Percentiles rank a stretch among this genome's conserved stretches.
Evolutionary conservation across 2,888 invertebrate species (phyloP).

Genomic region (Druceiella hillmani): DNA sequence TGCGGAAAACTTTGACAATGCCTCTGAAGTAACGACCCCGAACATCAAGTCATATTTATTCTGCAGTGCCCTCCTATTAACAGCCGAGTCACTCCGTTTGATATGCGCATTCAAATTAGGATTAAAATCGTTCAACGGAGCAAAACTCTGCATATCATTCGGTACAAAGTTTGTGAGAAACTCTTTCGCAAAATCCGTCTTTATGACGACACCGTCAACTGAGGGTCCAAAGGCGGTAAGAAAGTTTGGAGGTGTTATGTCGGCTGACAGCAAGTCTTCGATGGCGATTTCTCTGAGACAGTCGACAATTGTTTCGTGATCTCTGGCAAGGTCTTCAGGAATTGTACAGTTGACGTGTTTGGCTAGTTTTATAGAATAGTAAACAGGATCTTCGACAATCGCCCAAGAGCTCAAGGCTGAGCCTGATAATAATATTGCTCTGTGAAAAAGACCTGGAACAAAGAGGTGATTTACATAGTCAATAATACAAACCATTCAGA

Average conservation of each 20-base stretch:
- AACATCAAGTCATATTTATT: constrained; percentile 81
- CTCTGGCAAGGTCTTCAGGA: constrained; percentile 73
- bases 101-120: constrained; percentile 49
- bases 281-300: constrained; percentile 72
- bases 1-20: constrained; percentile 86
- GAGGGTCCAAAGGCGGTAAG: constrained; percentile 88
- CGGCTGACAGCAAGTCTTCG: constrained; percentile 67
- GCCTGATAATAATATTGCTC: constrained; percentile 80
- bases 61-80: constrained; percentile 48
- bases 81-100: constrained; percentile 56
- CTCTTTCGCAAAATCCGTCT: constrained; percentile 79
- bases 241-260: constrained; percentile 76
- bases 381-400: constrained; percentile 78
- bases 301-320: constrained; percentile 80
- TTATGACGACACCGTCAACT: constrained; percentile 90
- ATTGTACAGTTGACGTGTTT: constrained; percentile 76
- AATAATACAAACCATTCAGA: too few species aligned
- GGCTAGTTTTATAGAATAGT: constrained; percentile 75
- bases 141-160: constrained; percentile 57
- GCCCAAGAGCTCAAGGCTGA: constrained; percentile 90
- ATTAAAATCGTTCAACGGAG: constrained; percentile 53
- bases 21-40: constrained; percentile 87
- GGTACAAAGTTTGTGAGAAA: constrained; percentile 65
- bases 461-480: constrained; percentile 14
- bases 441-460: constrained; percentile 74